Percentiles rank a stretch among this genome's conserved stretches.
Conservation (phyloP, 1,140 invertebrate species). For the Drosophila gunungcola region DNA sequence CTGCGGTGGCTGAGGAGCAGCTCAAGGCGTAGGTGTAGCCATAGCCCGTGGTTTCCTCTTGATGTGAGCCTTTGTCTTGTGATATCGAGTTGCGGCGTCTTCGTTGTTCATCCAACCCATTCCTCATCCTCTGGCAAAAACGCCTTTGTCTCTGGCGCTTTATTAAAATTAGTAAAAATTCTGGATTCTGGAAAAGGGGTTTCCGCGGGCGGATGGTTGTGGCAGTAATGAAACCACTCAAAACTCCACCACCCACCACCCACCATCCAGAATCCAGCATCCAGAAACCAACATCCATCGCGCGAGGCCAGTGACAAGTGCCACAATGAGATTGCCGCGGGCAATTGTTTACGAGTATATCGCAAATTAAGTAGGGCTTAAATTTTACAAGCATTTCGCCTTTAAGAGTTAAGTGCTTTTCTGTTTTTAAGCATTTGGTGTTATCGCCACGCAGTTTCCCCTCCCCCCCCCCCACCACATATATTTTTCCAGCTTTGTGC, state of each 20-base stretch:
- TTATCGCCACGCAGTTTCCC: neutral
- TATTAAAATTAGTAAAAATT: constrained; percentile 82
- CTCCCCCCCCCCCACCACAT: neutral
- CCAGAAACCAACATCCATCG: constrained; percentile 1
- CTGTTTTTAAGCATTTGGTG: constrained; percentile 47
- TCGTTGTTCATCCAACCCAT: constrained; percentile 9
- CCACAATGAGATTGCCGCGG: constrained; percentile 54
- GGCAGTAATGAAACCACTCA: neutral
- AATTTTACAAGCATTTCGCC: constrained; percentile 82
- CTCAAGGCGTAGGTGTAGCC: constrained; percentile 35
- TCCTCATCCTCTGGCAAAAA: neutral
- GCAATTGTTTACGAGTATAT: constrained; percentile 82
- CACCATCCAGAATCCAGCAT: neutral
- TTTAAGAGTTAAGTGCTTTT: constrained; percentile 82
- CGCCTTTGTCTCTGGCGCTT: constrained; percentile 65
- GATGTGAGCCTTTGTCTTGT: constrained; percentile 78
- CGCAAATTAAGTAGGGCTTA: constrained; percentile 81
- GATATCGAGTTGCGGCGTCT: constrained; percentile 53
- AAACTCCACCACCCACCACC: neutral
- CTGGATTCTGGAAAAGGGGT: constrained; percentile 41
- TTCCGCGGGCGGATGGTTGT: too few species aligned
- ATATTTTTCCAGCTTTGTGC: constrained; percentile 8
- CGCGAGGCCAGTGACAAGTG: constrained; percentile 60
- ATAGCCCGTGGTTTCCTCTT: constrained; percentile 74
- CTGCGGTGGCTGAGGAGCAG: neutral